Evolutionary conservation across 2,888 invertebrate species (phyloP), one percentile per base, ranked within the genome.

Genomic region (Leucozona laternaria): DNA sequence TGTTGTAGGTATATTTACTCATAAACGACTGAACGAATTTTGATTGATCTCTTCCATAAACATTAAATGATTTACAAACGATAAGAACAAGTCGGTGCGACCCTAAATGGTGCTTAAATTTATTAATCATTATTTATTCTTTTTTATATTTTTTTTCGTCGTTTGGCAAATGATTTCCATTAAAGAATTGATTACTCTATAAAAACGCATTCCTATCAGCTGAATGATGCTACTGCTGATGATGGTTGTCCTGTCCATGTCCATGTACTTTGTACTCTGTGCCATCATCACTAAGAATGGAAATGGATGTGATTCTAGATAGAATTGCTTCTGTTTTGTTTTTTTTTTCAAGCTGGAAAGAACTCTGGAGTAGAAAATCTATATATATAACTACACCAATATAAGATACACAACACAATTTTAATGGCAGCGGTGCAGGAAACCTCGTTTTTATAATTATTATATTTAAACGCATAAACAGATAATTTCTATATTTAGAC

Each of bases 401-500:
- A 28, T 57, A 57, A 79, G 20, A 71, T 62, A 57, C 58, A 53
- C 15, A 25, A 53, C 1, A 55, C 28, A 48, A 48, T 48, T 28
- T 55, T 28, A 55, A 55, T 55, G 8, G 55, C 20, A 48, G 55
- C 20, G 20, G 20, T 48, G 48, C 48, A 48, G 4, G 11, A 48
- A 48, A 48, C 48, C 20, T 20, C 20, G 2, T 6, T 15, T 11
- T 22, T 50, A 11, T 50, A 8, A 37, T 0, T 37, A 2, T 40
- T 50, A 25, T 28, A 28, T 28, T n/a, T 55, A 25, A 55, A 28
- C 3, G 55, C n/a, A 28, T 8, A 22, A 48, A 60, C 22, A 83
- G 78, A 79, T 79, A 70, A 83, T 78, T 79, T 79, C 62, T 83
- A 79, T 83, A 79, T 83, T 78, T 79, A 75, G 73, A 11, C 34